Percentiles rank a stretch among this genome's conserved stretches.
These are phyloP conservation scores for Calephelis nemesis DNA, from an alignment of 1,140 invertebrate species.

Conservation along the genomic window DNA sequence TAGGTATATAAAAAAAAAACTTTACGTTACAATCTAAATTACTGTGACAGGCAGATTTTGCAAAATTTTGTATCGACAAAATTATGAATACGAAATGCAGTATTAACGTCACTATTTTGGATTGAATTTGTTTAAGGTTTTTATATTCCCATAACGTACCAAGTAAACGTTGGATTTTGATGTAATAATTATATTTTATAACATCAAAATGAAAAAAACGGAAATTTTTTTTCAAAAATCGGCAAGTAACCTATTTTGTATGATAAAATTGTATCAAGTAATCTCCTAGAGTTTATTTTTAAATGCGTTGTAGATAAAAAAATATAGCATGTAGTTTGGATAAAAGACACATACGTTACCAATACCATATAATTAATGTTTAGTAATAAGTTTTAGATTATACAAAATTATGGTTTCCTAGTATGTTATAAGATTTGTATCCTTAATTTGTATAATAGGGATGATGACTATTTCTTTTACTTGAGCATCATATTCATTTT, in stretches of 20 bases:
- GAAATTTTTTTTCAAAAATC: neutral
- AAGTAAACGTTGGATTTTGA: no score
- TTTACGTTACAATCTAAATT: no score
- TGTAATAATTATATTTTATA: no score
- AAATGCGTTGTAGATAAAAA: neutral
- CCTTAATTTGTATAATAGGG: neutral
- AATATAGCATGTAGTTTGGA: conserved; percentile 2
- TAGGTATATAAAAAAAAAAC: no score
- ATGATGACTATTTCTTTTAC: neutral
- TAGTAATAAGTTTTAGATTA: neutral
- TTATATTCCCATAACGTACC: no score
- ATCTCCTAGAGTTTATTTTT: neutral
- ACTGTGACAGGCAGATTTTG: no score
- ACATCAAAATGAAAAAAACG: neutral
- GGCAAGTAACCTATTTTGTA: neutral
- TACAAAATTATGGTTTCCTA: neutral
- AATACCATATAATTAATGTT: neutral
- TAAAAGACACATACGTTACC: conserved; percentile 1
- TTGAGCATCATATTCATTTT: no score
- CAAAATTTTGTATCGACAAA: no score
- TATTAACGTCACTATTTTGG: no score
- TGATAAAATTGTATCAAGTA: neutral
- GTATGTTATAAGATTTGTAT: neutral
- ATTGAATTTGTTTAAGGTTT: no score
- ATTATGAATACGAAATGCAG: no score